Evolutionary conservation across 2,888 invertebrate genomes (phyloP), one percentile per base, ranked within the genome.

Genomic region (Diarsia dahlii): DNA sequence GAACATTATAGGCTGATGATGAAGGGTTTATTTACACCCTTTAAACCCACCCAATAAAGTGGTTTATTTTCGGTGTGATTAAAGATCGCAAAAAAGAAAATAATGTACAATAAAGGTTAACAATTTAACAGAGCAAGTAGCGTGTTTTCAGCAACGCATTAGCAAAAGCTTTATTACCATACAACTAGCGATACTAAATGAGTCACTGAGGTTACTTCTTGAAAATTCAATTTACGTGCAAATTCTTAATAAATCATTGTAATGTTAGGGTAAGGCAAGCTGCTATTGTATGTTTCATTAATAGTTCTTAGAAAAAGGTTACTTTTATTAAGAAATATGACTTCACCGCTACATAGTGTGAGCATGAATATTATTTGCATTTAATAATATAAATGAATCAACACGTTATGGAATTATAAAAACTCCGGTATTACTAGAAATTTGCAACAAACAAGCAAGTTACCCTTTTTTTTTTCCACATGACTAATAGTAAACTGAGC

Each of bases 131-230:
- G 13, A 13, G 13, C 23, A 23, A 23, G 23, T 23, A 56, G 23
- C 39, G 15, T 54, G 15, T 76, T 39, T 20, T 74, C 2, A 68
- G 34, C n/a, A 46, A 60, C 6, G 6, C 18, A 60, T 69, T 12
- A 56, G 3, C n/a, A 3, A 71, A 71, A 52, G 0, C 15, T 20
- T 20, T 1, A 72, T 74, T 54, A 20, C n/a, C 73, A 65, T 52
- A 71, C 56, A 79, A 46, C 23, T 50, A n/a, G 34, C 34, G 20
- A 71, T 80, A 3, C 2, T n/a, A n/a, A 15, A 9, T 56, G 65
- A 80, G 18, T 80, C 48, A 80, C 15, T 6, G 0, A 39, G n/a
- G 63, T 56, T 52, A 48, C 48, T 80, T 74, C 81, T 60, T 48
- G 52, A 45, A 81, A 65, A 50, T 68, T 28, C 18, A 74, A 64